These are phyloP conservation scores for Notospermus geniculatus DNA, from an alignment of 1,140 invertebrate species.

Conservation along the genomic window DNA sequence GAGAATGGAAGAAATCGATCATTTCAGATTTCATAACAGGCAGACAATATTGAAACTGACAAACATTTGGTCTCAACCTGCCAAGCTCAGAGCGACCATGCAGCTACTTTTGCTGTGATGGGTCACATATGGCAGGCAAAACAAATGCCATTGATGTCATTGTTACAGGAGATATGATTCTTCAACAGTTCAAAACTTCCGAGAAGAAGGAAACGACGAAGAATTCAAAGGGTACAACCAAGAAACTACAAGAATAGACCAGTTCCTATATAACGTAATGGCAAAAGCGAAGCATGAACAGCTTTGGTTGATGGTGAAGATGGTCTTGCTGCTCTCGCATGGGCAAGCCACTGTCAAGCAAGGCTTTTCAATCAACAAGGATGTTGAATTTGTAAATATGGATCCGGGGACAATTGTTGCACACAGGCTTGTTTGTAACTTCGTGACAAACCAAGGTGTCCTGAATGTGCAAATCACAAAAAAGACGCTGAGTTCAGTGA, in stretches of 20 bases:
- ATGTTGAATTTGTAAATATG: slow-evolving; percentile 14
- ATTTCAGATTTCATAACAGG: too few relatives aligned
- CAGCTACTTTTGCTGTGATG: too few relatives aligned
- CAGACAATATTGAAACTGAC: too few relatives aligned
- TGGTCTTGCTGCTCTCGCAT: slow-evolving; percentile 29
- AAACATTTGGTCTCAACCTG: too few relatives aligned
- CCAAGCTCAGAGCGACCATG: too few relatives aligned
- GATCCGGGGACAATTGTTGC: not conserved
- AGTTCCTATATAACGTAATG: not conserved
- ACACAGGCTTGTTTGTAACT: not conserved
- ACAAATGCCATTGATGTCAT: too few relatives aligned
- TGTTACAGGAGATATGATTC: too few relatives aligned
- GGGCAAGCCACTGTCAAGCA: slow-evolving; percentile 31
- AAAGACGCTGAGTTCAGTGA: not conserved
- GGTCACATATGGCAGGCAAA: too few relatives aligned
- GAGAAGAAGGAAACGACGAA: not conserved
- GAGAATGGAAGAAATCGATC: too few relatives aligned
- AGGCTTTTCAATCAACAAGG: slow-evolving; percentile 32
- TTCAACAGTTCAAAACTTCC: not conserved
- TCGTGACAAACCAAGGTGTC: not conserved
- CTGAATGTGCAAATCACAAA: not conserved
- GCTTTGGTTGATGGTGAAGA: slow-evolving; percentile 21
- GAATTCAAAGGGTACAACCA: slow-evolving; percentile 1
- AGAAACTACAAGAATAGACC: not conserved
- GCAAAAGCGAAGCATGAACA: slow-evolving; percentile 8